Percentiles rank a stretch among this genome's conserved stretches.
phyloP scores from a whole-genome alignment of 2,797 vertebrate genomes.

The Clamator glandarius region DNA sequence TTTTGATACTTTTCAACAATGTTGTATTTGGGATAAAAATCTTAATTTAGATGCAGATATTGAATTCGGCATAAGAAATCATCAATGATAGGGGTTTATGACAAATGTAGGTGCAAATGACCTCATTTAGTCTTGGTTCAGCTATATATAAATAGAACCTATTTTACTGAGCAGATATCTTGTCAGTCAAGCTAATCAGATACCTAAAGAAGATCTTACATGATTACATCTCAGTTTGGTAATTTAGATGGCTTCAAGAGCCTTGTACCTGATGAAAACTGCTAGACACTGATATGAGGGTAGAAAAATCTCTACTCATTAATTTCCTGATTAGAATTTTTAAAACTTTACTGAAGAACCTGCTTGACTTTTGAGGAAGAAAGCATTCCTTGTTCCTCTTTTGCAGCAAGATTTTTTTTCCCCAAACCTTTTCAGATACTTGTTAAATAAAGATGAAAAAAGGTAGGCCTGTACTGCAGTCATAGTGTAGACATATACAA shows the following conservation, averaged over 20 bases:
- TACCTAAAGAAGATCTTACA: neutral
- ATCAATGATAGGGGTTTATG: neutral
- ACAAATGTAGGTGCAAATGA: neutral
- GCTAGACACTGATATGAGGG: neutral
- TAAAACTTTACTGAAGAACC: neutral
- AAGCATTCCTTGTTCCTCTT: neutral
- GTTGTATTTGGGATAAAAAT: neutral
- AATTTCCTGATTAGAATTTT: neutral
- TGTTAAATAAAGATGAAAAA: neutral
- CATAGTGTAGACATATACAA: neutral
- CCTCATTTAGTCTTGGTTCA: neutral
- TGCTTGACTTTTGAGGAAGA: neutral
- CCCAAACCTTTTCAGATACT: neutral
- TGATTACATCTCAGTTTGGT: neutral
- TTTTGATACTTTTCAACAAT: neutral
- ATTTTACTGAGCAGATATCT: neutral
- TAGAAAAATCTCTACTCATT: neutral
- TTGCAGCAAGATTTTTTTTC: neutral
- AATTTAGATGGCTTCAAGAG: neutral
- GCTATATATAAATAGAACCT: neutral
- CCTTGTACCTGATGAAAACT: neutral
- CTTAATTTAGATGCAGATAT: neutral
- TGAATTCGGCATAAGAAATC: neutral
- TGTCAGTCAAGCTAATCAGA: neutral
- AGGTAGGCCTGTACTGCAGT: neutral